Conservation (phyloP, 2,888 invertebrate species). For the Zaprionus lineosus region DNA sequence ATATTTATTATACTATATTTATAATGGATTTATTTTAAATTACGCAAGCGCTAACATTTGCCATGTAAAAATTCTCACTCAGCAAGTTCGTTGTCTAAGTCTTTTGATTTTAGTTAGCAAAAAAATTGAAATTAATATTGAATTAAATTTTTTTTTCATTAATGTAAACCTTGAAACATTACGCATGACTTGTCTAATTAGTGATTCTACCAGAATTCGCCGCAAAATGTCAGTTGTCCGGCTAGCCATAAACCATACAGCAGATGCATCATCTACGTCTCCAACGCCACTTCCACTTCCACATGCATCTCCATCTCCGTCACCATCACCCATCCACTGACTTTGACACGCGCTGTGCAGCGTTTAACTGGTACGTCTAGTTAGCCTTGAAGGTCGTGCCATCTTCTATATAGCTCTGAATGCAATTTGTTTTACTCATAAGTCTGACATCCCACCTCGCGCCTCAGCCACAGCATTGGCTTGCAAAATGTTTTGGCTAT, state of each 20-base stretch:
- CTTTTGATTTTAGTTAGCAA: constrained; percentile 30
- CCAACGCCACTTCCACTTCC: not conserved
- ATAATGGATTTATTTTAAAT: constrained; percentile 44
- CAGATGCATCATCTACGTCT: constrained; percentile 24
- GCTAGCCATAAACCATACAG: constrained; percentile 41
- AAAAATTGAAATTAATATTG: constrained; percentile 2
- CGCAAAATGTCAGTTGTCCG: constrained; percentile 57
- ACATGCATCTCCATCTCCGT: not conserved
- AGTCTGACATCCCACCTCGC: no score
- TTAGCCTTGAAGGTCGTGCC: constrained; percentile 64
- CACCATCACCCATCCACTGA: constrained; percentile 39
- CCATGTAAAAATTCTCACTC: constrained; percentile 20
- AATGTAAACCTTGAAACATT: constrained; percentile 53
- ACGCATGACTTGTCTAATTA: constrained; percentile 57
- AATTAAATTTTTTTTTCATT: constrained; percentile 4
- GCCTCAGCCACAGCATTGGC: not conserved
- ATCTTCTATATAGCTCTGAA: constrained; percentile 52
- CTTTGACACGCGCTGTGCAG: constrained; percentile 57
- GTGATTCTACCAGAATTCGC: constrained; percentile 20
- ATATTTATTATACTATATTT: constrained; percentile 60
- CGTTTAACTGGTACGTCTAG: constrained; percentile 39
- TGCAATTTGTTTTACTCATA: constrained; percentile 52
- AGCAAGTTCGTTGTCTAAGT: constrained; percentile 50
- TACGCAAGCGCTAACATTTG: constrained; percentile 15
- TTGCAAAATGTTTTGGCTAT: constrained; percentile 31